Evolutionary conservation across 2,113 vertebrate species (phyloP).

Genomic region (Ondatra zibethicus): DNA sequence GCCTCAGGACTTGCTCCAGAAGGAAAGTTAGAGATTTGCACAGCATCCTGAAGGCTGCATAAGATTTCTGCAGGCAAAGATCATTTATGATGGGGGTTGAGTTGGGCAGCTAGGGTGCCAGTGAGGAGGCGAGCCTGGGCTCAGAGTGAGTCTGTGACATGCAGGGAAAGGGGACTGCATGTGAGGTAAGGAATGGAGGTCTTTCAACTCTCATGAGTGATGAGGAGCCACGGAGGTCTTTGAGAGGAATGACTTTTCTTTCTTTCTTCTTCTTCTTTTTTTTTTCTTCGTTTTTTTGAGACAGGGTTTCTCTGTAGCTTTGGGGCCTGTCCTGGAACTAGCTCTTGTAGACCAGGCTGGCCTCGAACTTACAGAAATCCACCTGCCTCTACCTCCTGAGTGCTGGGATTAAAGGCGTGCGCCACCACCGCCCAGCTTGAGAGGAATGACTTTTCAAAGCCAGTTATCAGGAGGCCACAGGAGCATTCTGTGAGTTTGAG

Average conservation of each 20-base stretch:
- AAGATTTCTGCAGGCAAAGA: background rate
- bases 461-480: background rate
- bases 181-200: background rate
- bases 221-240: background rate
- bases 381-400: too few species aligned
- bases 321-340: too few species aligned
- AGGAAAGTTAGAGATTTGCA: background rate
- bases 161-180: background rate
- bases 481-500: background rate
- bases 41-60: background rate
- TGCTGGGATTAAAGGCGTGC: too few species aligned
- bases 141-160: background rate
- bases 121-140: background rate
- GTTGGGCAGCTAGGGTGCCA: background rate
- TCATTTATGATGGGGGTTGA: background rate
- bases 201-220: background rate
- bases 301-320: too few species aligned
- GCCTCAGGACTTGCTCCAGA: background rate
- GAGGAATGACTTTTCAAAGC: background rate
- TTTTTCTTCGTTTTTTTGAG: too few species aligned
- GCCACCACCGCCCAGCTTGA: background rate
- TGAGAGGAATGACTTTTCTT: background rate
- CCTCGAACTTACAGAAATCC: too few species aligned
- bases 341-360: too few species aligned
- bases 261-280: too few species aligned